Percentiles rank a stretch among this genome's conserved stretches.
phyloP scores from a whole-genome alignment of 2,888 invertebrate genomes.

The Acrobasis suavella region DNA sequence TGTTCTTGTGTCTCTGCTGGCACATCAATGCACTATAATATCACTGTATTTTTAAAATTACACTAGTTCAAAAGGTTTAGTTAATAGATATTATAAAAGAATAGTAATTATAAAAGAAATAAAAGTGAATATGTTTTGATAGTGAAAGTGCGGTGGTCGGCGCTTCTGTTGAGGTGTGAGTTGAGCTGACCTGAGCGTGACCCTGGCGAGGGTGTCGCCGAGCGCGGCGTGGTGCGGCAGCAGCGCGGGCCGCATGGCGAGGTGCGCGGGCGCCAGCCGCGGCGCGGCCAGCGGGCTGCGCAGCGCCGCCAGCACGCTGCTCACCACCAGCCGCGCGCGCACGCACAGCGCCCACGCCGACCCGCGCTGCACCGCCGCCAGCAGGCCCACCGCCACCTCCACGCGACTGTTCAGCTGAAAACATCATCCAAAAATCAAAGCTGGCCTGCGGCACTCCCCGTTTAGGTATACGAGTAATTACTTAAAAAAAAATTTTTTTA shows the following conservation, averaged over 20 bases:
- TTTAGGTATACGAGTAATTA: too few relatives aligned
- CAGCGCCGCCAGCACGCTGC: constrained; percentile 83
- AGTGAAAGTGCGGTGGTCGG: too few relatives aligned
- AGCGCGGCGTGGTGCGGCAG: constrained; percentile 66
- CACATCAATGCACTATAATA: too few relatives aligned
- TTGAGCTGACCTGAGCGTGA: constrained; percentile 83
- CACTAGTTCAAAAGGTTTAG: too few relatives aligned
- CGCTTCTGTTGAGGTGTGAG: too few relatives aligned
- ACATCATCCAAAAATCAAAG: neutral
- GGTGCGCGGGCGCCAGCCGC: constrained; percentile 82
- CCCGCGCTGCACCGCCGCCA: constrained; percentile 73
- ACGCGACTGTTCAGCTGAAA: constrained; percentile 57
- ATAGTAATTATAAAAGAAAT: too few relatives aligned
- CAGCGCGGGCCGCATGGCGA: constrained; percentile 78
- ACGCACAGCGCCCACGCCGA: constrained; percentile 50
- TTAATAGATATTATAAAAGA: too few relatives aligned
- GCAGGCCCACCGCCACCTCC: constrained; percentile 59
- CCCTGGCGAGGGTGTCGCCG: constrained; percentile 85
- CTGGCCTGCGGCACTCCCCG: too few relatives aligned
- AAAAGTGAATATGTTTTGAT: too few relatives aligned
- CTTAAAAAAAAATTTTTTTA: too few relatives aligned
- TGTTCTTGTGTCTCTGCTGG: too few relatives aligned
- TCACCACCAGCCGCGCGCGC: constrained; percentile 51
- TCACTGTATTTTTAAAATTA: too few relatives aligned
- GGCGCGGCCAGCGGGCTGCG: constrained; percentile 91